phyloP scores from a whole-genome alignment of 2,797 vertebrate species.

The Sebastes glaucus region DNA sequence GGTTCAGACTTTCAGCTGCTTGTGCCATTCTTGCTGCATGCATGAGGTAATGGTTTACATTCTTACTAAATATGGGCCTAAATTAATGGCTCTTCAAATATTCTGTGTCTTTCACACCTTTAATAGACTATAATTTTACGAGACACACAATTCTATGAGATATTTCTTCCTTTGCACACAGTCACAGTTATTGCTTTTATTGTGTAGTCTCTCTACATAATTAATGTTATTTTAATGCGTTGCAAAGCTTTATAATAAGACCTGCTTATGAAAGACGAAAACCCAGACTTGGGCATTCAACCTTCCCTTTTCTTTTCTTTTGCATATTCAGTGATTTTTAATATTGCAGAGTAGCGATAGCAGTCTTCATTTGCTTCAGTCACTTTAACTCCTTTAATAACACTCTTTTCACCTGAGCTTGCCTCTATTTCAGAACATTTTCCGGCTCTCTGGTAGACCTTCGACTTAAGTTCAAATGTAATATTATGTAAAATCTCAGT shows the following conservation, averaged over 20 bases:
- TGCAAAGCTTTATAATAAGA: conserved; percentile 3
- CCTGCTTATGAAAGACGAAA: conserved; percentile 9
- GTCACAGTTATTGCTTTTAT: neutral
- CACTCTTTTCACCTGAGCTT: conserved; percentile 13
- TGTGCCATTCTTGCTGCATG: neutral
- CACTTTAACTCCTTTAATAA: conserved; percentile 15
- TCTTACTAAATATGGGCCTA: conserved; percentile 4
- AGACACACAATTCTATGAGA: neutral
- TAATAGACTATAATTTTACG: neutral
- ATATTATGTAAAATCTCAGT: conserved; percentile 37
- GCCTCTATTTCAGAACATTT: neutral
- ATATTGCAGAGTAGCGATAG: conserved; percentile 17
- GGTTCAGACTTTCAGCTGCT: neutral
- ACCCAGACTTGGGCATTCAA: neutral
- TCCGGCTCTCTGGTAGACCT: conserved; percentile 3
- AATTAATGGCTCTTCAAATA: conserved; percentile 10
- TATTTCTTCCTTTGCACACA: neutral
- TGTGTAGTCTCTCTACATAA: neutral
- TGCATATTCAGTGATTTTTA: conserved; percentile 10
- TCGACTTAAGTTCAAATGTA: conserved; percentile 25
- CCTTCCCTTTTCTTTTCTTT: neutral
- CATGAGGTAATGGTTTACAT: conserved; percentile 8
- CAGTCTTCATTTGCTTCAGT: conserved; percentile 5
- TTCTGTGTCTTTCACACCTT: conserved; percentile 23
- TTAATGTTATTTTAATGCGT: neutral